Base-by-base conservation (phyloP, 2,888 invertebrate species). In the Ochropleura plecta region DNA sequence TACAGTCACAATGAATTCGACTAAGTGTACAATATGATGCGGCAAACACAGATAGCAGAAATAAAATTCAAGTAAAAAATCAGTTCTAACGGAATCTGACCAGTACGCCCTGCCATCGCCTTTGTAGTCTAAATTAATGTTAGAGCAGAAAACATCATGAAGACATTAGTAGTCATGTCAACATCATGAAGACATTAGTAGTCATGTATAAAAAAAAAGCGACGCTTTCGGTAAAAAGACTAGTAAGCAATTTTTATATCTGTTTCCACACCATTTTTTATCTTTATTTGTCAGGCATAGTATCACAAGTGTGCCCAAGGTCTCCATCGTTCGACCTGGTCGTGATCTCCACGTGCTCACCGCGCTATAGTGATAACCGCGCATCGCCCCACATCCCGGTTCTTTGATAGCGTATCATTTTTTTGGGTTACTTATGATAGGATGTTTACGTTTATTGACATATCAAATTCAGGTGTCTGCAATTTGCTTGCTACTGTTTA, bases 281-380 rank as follows among this genome's bases (percentile, higher is more conserved):
- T 59, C 59, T 59, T 59, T 59, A 40, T 40, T 59, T 40, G 16
- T 59, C 16, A 16, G 59, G 5, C 40, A 18, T 7, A 16, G 57
- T 59, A 5, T 16, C 9, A 40, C 59, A 40, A 40, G 51, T 79
- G 66, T 65, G 57, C 8, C 51, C 79, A 73, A 81, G 65, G 68
- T 57, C 65, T 42, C 6, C 46, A 40, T 72, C 76, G 55, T 62
- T 57, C 48, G 81, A 81, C 49, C 80, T 63, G 71, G 68, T 67
- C 71, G 66, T 81, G 80, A 68, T 76, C 64, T 18, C 59, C 71
- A 68, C 81, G 76, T 71, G 79, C 16, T 53, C 6, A 59, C 59
- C 59, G 59, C 59, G 9, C 59, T 40, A 40, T 40, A 40, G 76
- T 40, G 80, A 70, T 81, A 69, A 55, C 76, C 30, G 71, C 64